Conservation (phyloP, 2,888 invertebrate species). For the Hartigia nigra region DNA sequence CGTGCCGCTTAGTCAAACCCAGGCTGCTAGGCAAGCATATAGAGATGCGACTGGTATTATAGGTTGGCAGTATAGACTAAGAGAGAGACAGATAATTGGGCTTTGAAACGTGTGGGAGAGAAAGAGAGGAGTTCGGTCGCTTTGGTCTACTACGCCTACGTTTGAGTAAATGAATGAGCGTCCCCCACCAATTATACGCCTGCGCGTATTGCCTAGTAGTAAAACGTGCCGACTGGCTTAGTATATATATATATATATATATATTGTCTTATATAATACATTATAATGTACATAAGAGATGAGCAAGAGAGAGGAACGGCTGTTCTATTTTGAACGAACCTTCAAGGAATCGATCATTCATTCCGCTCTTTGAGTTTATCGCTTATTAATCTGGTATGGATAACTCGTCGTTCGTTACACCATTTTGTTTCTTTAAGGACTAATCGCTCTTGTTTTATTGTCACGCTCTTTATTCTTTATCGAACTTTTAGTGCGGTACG, state of each 20-base stretch:
- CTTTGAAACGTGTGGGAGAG: not conserved
- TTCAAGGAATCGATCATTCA: conserved; percentile 2
- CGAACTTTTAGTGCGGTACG: not conserved
- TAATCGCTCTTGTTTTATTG: not conserved
- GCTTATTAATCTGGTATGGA: not conserved
- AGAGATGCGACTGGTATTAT: not conserved
- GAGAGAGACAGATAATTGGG: not conserved
- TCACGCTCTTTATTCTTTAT: not conserved
- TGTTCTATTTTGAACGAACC: conserved; percentile 6
- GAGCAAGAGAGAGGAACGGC: not conserved
- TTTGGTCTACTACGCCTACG: not conserved
- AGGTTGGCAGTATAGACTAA: not conserved
- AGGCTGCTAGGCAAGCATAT: not conserved
- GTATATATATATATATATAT: not conserved
- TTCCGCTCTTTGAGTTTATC: not conserved
- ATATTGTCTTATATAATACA: no score
- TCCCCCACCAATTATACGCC: conserved; percentile 2
- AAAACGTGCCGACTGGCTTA: not conserved
- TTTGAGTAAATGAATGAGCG: not conserved
- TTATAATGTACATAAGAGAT: not conserved
- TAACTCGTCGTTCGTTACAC: not conserved
- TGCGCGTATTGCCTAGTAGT: not conserved
- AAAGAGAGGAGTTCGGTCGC: not conserved
- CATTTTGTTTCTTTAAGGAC: not conserved
- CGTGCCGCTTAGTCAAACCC: not conserved